These are phyloP conservation scores for Diadophis punctatus DNA, from an alignment of 2,113 vertebrate species.

Conservation along the genomic window DNA sequence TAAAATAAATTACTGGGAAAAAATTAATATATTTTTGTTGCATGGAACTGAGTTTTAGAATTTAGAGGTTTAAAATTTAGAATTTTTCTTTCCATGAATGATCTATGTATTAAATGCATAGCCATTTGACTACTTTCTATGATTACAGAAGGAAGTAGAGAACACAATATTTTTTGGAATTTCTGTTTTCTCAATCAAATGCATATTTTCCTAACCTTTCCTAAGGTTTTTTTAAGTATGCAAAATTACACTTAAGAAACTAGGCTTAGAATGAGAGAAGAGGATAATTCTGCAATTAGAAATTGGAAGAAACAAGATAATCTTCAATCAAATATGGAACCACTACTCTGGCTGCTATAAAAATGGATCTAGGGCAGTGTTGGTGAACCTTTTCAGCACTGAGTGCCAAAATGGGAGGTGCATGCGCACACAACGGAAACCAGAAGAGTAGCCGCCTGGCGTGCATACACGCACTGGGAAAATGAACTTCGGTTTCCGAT, in stretches of 20 bases:
- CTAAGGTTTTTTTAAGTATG: background rate
- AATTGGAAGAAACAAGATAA: background rate
- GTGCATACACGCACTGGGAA: too few species aligned
- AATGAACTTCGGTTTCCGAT: too few species aligned
- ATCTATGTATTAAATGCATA: background rate
- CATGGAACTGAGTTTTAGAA: background rate
- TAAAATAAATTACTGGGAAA: background rate
- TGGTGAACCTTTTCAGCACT: too few species aligned
- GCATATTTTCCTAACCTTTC: background rate
- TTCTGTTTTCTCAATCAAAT: background rate
- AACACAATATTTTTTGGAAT: background rate
- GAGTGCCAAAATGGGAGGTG: too few species aligned
- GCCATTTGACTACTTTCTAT: background rate
- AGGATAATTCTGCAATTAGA: background rate
- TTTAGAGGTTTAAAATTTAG: too few species aligned
- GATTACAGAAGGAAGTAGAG: background rate
- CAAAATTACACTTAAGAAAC: background rate
- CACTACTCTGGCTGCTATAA: background rate
- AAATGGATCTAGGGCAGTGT: background rate
- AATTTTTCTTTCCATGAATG: background rate
- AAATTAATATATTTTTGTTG: background rate
- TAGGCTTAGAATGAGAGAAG: background rate
- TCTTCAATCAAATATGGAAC: background rate
- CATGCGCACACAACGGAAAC: too few species aligned
- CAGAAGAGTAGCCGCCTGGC: too few species aligned